Conservation (phyloP, 2,797 vertebrate genomes). For the Enteromius afrohamiltoni region DNA sequence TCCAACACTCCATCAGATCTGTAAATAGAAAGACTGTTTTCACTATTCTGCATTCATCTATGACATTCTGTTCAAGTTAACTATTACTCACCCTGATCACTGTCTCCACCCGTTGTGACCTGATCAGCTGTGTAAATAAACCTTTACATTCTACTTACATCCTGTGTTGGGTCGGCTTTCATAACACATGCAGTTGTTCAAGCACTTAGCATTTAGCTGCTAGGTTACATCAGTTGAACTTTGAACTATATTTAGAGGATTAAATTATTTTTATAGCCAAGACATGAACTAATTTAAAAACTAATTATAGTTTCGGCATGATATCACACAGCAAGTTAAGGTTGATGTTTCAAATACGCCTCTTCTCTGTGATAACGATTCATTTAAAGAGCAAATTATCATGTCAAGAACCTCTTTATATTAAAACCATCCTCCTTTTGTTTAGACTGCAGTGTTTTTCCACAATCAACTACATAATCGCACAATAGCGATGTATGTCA, state of each 20-base stretch:
- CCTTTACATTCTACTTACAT: too few relatives aligned
- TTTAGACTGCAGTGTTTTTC: not conserved
- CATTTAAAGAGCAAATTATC: not conserved
- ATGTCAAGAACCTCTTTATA: not conserved
- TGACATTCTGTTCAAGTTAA: too few relatives aligned
- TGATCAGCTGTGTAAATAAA: too few relatives aligned
- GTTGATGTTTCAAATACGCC: not conserved
- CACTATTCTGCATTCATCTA: too few relatives aligned
- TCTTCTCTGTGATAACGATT: not conserved
- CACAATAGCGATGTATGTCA: not conserved
- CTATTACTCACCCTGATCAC: too few relatives aligned
- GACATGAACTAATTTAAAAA: constrained; percentile 5
- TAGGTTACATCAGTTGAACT: constrained; percentile 9
- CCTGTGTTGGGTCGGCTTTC: too few relatives aligned
- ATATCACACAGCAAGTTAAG: not conserved
- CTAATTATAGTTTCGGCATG: not conserved
- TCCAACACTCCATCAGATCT: too few relatives aligned
- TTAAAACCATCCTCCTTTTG: not conserved
- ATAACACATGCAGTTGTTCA: not conserved
- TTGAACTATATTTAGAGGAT: constrained; percentile 12
- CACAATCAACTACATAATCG: not conserved
- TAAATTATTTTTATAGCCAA: constrained; percentile 7
- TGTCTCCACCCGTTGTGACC: too few relatives aligned
- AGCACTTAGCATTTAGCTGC: constrained; percentile 4
- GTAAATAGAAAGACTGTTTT: too few relatives aligned